These are phyloP conservation scores for Acromyrmex charruanus DNA, from an alignment of 1,140 invertebrate genomes.

Conservation along the genomic window DNA sequence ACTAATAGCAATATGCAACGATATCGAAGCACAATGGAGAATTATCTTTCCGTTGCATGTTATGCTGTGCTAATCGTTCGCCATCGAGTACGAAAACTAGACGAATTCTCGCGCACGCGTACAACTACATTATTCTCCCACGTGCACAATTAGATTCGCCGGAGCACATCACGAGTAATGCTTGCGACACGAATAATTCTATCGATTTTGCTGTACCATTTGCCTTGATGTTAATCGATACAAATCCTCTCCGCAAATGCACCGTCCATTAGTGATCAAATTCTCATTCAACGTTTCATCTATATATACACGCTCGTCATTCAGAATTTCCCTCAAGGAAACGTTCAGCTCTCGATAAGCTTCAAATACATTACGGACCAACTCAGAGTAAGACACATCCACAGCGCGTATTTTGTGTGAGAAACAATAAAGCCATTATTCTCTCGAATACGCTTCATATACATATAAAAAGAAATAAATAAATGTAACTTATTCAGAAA, in stretches of 20 bases:
- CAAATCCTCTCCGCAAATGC: constrained; percentile 69
- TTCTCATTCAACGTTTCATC: background rate
- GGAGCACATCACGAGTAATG: constrained; percentile 73
- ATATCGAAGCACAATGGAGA: constrained; percentile 24
- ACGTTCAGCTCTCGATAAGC: background rate
- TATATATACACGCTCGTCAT: background rate
- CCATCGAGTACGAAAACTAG: constrained; percentile 29
- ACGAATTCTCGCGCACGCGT: constrained; percentile 47
- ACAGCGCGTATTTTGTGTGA: background rate
- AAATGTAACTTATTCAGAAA: background rate
- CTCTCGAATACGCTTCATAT: background rate
- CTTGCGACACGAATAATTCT: constrained; percentile 79
- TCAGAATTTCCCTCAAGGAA: constrained; percentile 22
- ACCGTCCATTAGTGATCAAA: constrained; percentile 76
- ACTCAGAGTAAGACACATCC: background rate
- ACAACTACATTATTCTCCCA: constrained; percentile 44
- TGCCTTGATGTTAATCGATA: constrained; percentile 80
- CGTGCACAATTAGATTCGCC: constrained; percentile 75
- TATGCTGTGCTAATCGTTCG: constrained; percentile 51
- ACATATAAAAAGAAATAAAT: background rate
- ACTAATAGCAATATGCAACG: constrained; percentile 4
- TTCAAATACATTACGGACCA: background rate
- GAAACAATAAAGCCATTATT: constrained; percentile 5
- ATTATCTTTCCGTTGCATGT: constrained; percentile 33
- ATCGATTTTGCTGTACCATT: constrained; percentile 70